phyloP scores from a whole-genome alignment of 1,140 invertebrate genomes.

The Hylaeus volcanicus region DNA sequence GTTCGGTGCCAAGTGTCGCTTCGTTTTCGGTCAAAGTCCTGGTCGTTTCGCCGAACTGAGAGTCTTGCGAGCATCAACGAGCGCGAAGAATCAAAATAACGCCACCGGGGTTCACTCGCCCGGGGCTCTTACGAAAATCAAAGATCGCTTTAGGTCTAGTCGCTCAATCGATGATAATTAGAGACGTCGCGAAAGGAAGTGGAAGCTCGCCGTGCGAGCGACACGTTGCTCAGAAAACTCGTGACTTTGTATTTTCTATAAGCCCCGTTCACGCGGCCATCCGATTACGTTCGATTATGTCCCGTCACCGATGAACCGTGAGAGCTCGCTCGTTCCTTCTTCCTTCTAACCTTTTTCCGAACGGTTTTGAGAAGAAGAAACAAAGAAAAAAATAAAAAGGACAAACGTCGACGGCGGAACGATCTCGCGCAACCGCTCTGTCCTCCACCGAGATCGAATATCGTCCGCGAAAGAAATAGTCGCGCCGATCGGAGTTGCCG shows the following conservation, averaged over 20 bases:
- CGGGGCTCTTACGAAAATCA: neutral
- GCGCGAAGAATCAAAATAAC: neutral
- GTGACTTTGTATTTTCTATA: conserved; percentile 46
- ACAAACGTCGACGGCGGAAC: conserved; percentile 1
- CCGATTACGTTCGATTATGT: conserved; percentile 7
- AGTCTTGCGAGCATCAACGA: neutral
- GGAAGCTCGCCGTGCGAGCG: conserved; percentile 7
- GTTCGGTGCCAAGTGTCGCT: conserved; percentile 42
- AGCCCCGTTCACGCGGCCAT: conserved; percentile 3
- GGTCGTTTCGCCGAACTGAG: neutral
- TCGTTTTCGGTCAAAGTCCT: neutral
- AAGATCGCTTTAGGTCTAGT: neutral
- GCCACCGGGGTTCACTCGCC: too few species aligned
- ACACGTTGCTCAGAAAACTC: conserved; percentile 35
- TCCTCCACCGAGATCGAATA: neutral
- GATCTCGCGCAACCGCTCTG: neutral
- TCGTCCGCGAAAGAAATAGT: neutral
- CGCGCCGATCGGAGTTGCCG: conserved; percentile 21
- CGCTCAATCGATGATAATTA: neutral
- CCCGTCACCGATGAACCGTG: neutral
- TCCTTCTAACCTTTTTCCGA: too few species aligned
- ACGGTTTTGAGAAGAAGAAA: neutral
- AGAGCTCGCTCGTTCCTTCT: neutral
- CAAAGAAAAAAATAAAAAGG: too few species aligned
- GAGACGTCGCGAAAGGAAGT: neutral